These are phyloP conservation scores for Brachionus calyciflorus DNA, from an alignment of 1,140 invertebrate species.

Conservation along the genomic window DNA sequence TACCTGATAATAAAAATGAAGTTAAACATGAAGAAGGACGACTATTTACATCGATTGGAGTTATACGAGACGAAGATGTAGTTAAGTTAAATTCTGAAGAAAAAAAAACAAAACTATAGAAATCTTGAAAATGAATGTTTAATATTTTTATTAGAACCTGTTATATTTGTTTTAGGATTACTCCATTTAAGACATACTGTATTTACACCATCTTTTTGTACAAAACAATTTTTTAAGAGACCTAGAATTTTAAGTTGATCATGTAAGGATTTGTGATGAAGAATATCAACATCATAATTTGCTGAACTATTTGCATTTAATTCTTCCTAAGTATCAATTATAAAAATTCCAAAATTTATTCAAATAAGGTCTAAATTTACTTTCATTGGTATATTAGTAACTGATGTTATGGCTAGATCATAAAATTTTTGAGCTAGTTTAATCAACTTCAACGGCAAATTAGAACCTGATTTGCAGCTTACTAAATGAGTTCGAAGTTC, in stretches of 20 bases:
- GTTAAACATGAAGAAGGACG: conserved; percentile 90
- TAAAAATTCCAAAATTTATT: neutral
- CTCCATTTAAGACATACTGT: conserved; percentile 90
- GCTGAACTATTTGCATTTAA: conserved; percentile 94
- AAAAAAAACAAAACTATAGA: neutral
- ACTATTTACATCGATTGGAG: conserved; percentile 88
- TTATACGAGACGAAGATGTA: conserved; percentile 75
- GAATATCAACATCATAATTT: conserved; percentile 95
- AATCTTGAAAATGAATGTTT: conserved; percentile 9
- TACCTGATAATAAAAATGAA: conserved; percentile 86
- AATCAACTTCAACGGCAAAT: conserved; percentile 59
- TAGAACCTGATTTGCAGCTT: conserved; percentile 67
- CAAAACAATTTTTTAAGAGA: conserved; percentile 23
- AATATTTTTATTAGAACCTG: conserved; percentile 59
- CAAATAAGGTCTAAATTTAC: conserved; percentile 50
- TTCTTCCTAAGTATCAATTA: conserved; percentile 69
- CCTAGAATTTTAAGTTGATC: conserved; percentile 69
- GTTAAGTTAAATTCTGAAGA: conserved; percentile 13
- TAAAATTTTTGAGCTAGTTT: conserved; percentile 70
- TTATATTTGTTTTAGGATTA: conserved; percentile 77
- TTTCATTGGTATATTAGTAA: conserved; percentile 98
- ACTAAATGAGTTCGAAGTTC: conserved; percentile 70
- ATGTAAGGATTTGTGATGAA: conserved; percentile 80
- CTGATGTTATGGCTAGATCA: conserved; percentile 86
- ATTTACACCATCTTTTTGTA: conserved; percentile 66